Base-by-base conservation (phyloP, 2,888 invertebrate genomes). In the Scotopteryx bipunctaria region DNA sequence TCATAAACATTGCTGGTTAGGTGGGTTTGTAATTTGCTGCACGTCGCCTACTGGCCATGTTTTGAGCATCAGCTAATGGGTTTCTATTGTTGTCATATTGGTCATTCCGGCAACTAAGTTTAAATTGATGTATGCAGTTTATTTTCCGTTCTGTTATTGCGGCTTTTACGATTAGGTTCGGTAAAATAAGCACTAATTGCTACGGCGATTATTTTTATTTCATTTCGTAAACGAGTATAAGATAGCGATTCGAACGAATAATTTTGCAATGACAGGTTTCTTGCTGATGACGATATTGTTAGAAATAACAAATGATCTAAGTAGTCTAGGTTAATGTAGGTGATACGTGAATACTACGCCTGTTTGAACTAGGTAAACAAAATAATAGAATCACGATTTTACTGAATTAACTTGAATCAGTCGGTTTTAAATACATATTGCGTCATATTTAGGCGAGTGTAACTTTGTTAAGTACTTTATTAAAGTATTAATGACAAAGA, bases 51-150 rank as follows among this genome's bases (percentile, higher is more conserved):
- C 49, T 55, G 54, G 37, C 55, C 59, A 55, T 61, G 57, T 57
- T n/a, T 44, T 49, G 64, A 51, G 48, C 36, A 47, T 54, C 48
- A 61, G 55, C 49, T 66, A 67, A 62, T 67, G 44, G 61, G 51
- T 33, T 45, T 58, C 60, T 62, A 69, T 73, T 68, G 63, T 69
- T 16, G 53, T 64, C 52, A 44, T 43, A 56, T 59, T 55, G 59
- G 40, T 58, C 35, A 51, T 57, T 25, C 19, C 16, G 21, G 33
- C 14, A 41, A 14, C 50, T 9, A 32, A 37, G 37, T 38, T 52
- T 25, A 45, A 55, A 46, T 53, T 53, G 49, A 53, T 55, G 57
- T 42, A 54, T 55, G 49, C 45, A 40, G 35, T 56, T 50, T 59
- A 47, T 14, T 19, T 51, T 27, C 27, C 11, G 11, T 1, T 11